A percentile compares a stretch with the other conserved stretches of the same genome.
These are phyloP conservation scores for Turritopsis rubra DNA, from an alignment of 30 jellyfish, hydroid and myxozoan species.

Conservation along the genomic window DNA sequence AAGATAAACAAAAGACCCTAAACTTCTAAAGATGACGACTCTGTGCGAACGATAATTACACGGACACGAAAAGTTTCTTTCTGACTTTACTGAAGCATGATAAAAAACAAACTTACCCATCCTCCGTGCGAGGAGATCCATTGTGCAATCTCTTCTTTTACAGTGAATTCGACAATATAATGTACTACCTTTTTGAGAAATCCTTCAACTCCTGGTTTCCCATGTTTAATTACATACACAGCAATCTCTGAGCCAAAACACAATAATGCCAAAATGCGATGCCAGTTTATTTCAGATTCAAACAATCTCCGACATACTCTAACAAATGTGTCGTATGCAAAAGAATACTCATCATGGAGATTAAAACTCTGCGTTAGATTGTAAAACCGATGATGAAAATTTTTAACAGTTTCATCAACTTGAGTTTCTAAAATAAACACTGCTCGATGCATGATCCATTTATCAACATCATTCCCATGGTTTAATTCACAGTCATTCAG, in stretches of 20 bases:
- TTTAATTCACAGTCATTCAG: conserved; percentile 2
- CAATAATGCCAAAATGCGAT: conserved; percentile 61
- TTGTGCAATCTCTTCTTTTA: conserved; percentile 54
- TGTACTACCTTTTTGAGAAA: conserved; percentile 49
- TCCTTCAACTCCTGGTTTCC: conserved; percentile 42
- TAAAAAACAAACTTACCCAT: conserved; percentile 61
- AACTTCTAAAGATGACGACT: too few species aligned
- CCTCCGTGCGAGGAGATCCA: conserved; percentile 85
- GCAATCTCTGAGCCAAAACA: conserved; percentile 83
- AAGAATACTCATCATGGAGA: conserved; percentile 12
- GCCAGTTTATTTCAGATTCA: conserved; percentile 69
- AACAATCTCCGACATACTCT: conserved; percentile 51
- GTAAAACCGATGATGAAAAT: conserved; percentile 19
- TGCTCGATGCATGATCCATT: conserved; percentile 42
- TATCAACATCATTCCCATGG: conserved; percentile 41
- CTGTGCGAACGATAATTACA: too few species aligned
- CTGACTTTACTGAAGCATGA: too few species aligned
- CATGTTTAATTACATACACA: conserved; percentile 59
- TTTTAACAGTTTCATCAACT: conserved; percentile 11
- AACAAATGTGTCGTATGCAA: conserved; percentile 71
- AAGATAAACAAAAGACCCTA: too few species aligned
- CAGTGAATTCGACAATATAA: conserved; percentile 56
- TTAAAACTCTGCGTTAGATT: neutral
- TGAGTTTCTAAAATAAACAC: conserved; percentile 12
- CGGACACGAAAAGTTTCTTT: neutral